Conservation (phyloP, 2,797 vertebrate species). For the Thunnus albacares region DNA sequence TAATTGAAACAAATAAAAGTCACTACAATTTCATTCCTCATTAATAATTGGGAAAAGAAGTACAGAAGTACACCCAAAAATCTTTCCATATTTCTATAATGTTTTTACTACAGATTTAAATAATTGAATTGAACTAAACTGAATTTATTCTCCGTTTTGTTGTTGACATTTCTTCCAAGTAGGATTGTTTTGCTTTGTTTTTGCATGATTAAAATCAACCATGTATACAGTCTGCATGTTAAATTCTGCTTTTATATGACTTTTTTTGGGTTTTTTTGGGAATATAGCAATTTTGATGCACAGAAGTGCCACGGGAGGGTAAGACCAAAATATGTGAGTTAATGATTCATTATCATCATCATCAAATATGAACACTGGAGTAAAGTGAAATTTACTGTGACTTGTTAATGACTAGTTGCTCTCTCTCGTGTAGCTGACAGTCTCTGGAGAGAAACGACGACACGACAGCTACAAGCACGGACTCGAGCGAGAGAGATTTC, state of each 20-base stretch:
- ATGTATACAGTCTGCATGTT: background rate
- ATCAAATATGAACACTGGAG: background rate
- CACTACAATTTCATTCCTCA: no score
- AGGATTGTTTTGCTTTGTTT: no score
- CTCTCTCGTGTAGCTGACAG: conserved; percentile 15
- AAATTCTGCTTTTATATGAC: background rate
- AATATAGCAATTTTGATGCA: background rate
- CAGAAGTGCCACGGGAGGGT: background rate
- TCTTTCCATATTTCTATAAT: no score
- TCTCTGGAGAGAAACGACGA: conserved; percentile 1
- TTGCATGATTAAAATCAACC: background rate
- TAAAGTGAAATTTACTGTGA: background rate
- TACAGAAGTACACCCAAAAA: no score
- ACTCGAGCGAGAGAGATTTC: conserved; percentile 34
- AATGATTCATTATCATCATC: background rate
- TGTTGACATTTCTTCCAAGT: no score
- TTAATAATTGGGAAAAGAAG: no score
- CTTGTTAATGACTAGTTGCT: background rate
- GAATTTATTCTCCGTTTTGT: no score
- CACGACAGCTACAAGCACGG: conserved; percentile 29
- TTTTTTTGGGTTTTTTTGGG: background rate
- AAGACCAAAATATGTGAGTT: background rate
- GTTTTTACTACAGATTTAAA: no score
- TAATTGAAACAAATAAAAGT: no score
- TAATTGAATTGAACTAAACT: no score